Percentiles rank a stretch among this genome's conserved stretches.
Conservation (phyloP, 2,888 invertebrate genomes). For the Dryadula phaetusa region DNA sequence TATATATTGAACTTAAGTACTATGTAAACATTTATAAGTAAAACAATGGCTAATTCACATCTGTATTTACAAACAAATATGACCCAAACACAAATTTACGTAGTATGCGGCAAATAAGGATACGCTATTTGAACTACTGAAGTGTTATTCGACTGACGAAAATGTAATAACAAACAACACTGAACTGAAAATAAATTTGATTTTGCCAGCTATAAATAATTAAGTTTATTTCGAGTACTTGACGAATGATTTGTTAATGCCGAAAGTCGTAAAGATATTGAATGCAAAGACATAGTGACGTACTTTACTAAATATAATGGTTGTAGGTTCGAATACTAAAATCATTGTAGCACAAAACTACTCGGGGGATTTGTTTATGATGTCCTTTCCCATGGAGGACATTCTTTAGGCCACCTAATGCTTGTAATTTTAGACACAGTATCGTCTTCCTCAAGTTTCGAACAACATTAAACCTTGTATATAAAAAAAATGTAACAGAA, state of each 20-base stretch:
- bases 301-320: too few species aligned
- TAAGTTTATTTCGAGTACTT: not conserved
- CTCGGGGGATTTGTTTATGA: too few species aligned
- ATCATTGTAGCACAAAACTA: too few species aligned
- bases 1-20: slow-evolving; percentile 34
- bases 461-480: too few species aligned
- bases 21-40: slow-evolving; percentile 17
- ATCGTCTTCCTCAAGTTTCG: too few species aligned
- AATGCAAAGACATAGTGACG: too few species aligned
- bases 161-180: slow-evolving; percentile 3
- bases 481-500: too few species aligned
- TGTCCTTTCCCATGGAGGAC: too few species aligned
- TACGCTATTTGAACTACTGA: slow-evolving; percentile 4
- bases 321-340: too few species aligned
- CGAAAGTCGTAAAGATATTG: not conserved
- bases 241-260: not conserved
- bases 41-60: slow-evolving; percentile 18
- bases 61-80: slow-evolving; percentile 8
- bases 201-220: not conserved
- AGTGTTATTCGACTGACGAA: slow-evolving; percentile 7
- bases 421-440: too few species aligned
- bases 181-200: not conserved
- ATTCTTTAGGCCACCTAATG: too few species aligned
- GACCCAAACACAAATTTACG: slow-evolving; percentile 18
- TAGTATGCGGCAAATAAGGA: slow-evolving; percentile 7